phyloP scores from a whole-genome alignment of 1,140 invertebrate genomes.

The Bicyclus anynana region DNA sequence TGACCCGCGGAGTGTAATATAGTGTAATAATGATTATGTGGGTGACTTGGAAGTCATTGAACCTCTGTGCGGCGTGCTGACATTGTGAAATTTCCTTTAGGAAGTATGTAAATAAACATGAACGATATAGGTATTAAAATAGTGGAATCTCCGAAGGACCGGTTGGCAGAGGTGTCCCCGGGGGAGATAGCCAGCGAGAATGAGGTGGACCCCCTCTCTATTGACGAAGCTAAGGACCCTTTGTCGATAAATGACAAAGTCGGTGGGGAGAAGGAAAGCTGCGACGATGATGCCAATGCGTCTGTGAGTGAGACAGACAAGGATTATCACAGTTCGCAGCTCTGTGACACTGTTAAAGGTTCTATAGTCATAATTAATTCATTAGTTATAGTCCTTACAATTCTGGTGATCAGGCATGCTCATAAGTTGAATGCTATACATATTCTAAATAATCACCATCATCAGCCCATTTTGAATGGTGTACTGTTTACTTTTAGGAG shows the following conservation, averaged over 20 bases:
- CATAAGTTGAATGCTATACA: too few relatives aligned
- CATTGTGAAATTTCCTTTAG: slow-evolving; percentile 55
- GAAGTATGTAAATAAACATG: slow-evolving; percentile 77
- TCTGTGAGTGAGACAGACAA: slow-evolving; percentile 36
- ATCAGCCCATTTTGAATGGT: too few relatives aligned
- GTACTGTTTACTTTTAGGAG: too few relatives aligned
- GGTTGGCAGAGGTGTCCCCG: slow-evolving; percentile 41
- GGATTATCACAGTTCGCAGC: slow-evolving; percentile 15
- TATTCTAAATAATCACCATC: too few relatives aligned
- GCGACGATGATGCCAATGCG: slow-evolving; percentile 67
- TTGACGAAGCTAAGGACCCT: slow-evolving; percentile 48
- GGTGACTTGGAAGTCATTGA: slow-evolving; percentile 51
- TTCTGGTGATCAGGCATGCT: too few relatives aligned
- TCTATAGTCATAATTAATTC: not conserved
- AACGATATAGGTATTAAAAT: slow-evolving; percentile 73
- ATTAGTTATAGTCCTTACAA: too few relatives aligned
- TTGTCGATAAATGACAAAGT: slow-evolving; percentile 29
- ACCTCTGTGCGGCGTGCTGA: slow-evolving; percentile 56
- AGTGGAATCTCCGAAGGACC: slow-evolving; percentile 63
- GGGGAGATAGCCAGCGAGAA: slow-evolving; percentile 44
- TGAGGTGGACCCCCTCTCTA: slow-evolving; percentile 65
- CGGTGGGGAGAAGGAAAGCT: slow-evolving; percentile 41
- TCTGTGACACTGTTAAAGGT: slow-evolving; percentile 21
- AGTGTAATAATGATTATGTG: slow-evolving; percentile 45
- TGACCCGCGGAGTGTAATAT: slow-evolving; percentile 15